Conservation (phyloP, 2,113 vertebrate species). For the Hemicordylus capensis region DNA sequence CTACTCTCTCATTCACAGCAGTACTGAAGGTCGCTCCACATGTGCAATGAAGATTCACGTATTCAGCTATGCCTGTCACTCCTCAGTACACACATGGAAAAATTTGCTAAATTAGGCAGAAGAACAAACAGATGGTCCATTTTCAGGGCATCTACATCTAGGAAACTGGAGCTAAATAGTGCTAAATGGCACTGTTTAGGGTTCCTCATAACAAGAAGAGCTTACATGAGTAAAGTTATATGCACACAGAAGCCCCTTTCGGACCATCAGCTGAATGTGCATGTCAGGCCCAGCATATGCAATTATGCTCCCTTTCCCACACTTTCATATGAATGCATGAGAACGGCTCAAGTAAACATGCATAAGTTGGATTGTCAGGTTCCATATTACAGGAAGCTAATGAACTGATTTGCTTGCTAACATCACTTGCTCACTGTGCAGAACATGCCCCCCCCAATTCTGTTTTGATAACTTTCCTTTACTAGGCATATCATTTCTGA, state of each 20-base stretch:
- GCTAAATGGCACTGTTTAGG: no score
- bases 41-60: background rate
- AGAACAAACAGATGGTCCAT: background rate
- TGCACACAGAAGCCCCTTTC: background rate
- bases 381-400: background rate
- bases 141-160: no score
- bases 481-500: background rate
- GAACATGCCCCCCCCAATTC: accelerated
- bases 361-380: no score
- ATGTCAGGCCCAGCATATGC: no score
- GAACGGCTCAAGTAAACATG: no score
- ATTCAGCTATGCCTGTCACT: background rate
- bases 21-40: background rate
- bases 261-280: no score
- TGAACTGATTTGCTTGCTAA: constrained; percentile 30
- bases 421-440: constrained; percentile 22
- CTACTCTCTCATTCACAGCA: background rate
- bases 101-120: background rate
- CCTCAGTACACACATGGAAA: background rate
- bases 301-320: no score
- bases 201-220: background rate
- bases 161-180: no score
- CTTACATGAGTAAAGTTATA: background rate
- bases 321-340: no score
- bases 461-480: background rate